These are phyloP conservation scores for Acrobasis suavella DNA, from an alignment of 2,888 invertebrate species.

Conservation along the genomic window DNA sequence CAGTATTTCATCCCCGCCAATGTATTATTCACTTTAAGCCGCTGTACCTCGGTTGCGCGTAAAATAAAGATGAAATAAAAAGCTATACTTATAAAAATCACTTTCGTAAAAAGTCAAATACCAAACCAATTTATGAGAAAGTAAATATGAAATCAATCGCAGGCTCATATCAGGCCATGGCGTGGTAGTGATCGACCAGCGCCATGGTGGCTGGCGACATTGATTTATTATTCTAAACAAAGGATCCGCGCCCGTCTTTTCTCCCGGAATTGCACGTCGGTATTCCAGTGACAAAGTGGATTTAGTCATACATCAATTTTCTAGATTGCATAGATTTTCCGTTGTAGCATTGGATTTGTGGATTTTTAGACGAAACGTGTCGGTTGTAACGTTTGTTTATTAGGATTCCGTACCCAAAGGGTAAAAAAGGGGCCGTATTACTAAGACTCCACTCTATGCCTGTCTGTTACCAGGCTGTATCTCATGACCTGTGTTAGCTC, in stretches of 20 bases:
- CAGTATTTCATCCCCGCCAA: constrained; percentile 20
- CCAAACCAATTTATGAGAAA: too few relatives aligned
- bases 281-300: not conserved
- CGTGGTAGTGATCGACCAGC: not conserved
- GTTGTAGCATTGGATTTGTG: not conserved
- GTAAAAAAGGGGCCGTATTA: too few relatives aligned
- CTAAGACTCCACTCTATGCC: too few relatives aligned
- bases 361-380: not conserved
- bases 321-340: too few relatives aligned
- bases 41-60: not conserved
- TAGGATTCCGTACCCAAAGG: too few relatives aligned
- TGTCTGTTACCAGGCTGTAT: too few relatives aligned
- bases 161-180: not conserved
- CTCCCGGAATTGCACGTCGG: not conserved
- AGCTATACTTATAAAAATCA: not conserved
- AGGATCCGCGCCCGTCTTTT: constrained; percentile 31
- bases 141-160: too few relatives aligned
- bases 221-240: constrained; percentile 56
- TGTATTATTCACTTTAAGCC: constrained; percentile 18
- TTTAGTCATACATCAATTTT: not conserved
- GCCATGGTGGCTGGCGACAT: constrained; percentile 35
- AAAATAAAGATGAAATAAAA: constrained; percentile 1
- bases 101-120: too few relatives aligned
- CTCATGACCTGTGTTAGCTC: too few relatives aligned
- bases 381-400: too few relatives aligned